A percentile compares a stretch with the other conserved stretches of the same genome.
Evolutionary conservation across 1,140 invertebrate genomes (phyloP).

Genomic region (Cyclargus thomasi): DNA sequence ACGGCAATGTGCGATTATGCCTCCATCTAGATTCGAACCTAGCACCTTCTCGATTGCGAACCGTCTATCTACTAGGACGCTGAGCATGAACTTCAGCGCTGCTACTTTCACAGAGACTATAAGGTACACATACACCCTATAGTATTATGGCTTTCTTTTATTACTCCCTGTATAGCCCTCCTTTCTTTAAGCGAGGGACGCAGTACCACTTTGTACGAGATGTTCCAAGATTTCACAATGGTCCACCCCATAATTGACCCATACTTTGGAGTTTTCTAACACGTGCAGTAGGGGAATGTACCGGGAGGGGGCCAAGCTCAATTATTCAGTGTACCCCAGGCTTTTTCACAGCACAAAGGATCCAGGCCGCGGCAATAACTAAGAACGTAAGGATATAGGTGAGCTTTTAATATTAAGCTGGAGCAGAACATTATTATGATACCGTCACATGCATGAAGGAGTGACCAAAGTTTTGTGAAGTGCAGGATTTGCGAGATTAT

Average conservation of each 20-base stretch:
- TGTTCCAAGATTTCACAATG: constrained; percentile 1
- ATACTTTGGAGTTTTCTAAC: constrained; percentile 1
- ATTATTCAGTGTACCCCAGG: constrained; percentile 63
- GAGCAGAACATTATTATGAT: constrained; percentile 47
- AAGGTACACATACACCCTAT: no score
- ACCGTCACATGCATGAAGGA: constrained; percentile 36
- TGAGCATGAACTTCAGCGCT: no score
- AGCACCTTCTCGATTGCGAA: no score
- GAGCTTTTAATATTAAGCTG: constrained; percentile 55
- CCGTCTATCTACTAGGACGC: no score
- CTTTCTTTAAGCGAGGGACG: no score
- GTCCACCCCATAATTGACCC: not conserved
- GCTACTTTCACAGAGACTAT: no score
- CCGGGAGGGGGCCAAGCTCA: constrained; percentile 47
- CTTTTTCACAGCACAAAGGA: constrained; percentile 66
- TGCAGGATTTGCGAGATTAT: no score
- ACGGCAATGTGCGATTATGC: no score
- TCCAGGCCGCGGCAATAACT: constrained; percentile 62
- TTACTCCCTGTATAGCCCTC: no score
- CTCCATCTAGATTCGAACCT: no score
- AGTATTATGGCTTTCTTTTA: no score
- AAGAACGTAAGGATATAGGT: constrained; percentile 49
- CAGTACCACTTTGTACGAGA: no score
- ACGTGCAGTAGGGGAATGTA: constrained; percentile 37
- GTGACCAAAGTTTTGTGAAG: constrained; percentile 13